Evolutionary conservation across 2,113 vertebrate species (phyloP), one percentile per base, ranked within the genome.

Genomic region (Chaetodon auriga): DNA sequence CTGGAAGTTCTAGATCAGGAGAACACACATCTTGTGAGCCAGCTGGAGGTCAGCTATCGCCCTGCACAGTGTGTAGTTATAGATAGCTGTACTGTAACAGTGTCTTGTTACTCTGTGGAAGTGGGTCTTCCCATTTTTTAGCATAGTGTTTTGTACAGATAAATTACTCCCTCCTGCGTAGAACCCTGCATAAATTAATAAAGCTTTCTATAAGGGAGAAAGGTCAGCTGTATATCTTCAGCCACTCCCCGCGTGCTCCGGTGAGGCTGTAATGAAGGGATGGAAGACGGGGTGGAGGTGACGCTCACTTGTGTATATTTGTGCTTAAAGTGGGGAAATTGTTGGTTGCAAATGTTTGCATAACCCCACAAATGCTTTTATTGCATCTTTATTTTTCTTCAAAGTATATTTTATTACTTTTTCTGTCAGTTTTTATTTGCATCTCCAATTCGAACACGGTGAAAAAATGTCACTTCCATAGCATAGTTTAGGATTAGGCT

Each of bases 1-100:
- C 84, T 95, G 95, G 81, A 96, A 95, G 83, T 96, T 96, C 95
- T 96, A 71, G 63, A 64, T 66, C 0, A 12, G 36, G 36, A 46
- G 51, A 72, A 81, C 10, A 87, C 14, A 87, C 9, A 80, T 2
- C 70, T 36, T 48, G 46, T 63, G 16, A 88, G 60, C 10, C 46
- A 68, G 58, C 36, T 48, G 60, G 36, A 82, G 60, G 8, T 71
- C 35, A 69, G 53, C 9, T 6, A 9, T 13, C 19, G 13, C 21
- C 3, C 62, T 51, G 57, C 14, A 16, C 18, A 49, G n/a, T 35
- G 21, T 41, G 51, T 23, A 30, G 63, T 61, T 43, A 38, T n/a
- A 51, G 16, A 30, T 13, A 15, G 30, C 15, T 53, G 25, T 51
- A 18, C 66, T 41, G 18, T 60, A 58, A 82, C 16, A 68, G 35